Percentiles rank a stretch among this genome's conserved stretches.
Conservation (phyloP, 2,888 invertebrate species). For the Halictus ligatus region DNA sequence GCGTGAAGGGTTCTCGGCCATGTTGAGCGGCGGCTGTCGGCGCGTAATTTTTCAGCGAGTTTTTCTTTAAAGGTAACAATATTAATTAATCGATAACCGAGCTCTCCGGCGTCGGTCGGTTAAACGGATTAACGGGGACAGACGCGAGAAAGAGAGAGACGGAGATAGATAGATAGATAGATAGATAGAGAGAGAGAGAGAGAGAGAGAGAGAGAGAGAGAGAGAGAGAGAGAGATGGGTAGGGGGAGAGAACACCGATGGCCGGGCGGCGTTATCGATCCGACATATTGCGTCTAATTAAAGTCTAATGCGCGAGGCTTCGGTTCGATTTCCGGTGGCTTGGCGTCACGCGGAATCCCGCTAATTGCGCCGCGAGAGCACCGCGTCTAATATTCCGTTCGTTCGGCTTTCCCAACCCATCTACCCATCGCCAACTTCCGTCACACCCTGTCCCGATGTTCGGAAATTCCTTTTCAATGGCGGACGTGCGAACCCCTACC, state of each 20-base stretch:
- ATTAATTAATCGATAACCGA: conserved; percentile 7
- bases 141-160: background rate
- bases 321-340: conserved; percentile 62
- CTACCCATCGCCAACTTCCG: background rate
- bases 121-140: conserved; percentile 50
- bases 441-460: background rate
- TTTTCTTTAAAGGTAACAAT: conserved; percentile 5
- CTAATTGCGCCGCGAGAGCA: conserved; percentile 59
- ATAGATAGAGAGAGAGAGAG: background rate
- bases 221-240: background rate
- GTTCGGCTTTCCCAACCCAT: background rate
- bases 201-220: background rate
- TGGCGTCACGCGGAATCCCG: conserved; percentile 60
- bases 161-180: background rate
- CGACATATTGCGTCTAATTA: conserved; percentile 64
- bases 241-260: background rate
- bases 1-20: background rate
- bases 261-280: conserved; percentile 46
- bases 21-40: background rate
- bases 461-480: conserved; percentile 40
- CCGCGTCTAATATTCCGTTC: conserved; percentile 25
- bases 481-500: background rate
- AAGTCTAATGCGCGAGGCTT: conserved; percentile 64
- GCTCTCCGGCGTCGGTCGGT: conserved; percentile 26
- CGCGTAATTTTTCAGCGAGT: background rate